phyloP scores from a whole-genome alignment of 53 echinoderm and acorn worm species.

The Antedon mediterranea region DNA sequence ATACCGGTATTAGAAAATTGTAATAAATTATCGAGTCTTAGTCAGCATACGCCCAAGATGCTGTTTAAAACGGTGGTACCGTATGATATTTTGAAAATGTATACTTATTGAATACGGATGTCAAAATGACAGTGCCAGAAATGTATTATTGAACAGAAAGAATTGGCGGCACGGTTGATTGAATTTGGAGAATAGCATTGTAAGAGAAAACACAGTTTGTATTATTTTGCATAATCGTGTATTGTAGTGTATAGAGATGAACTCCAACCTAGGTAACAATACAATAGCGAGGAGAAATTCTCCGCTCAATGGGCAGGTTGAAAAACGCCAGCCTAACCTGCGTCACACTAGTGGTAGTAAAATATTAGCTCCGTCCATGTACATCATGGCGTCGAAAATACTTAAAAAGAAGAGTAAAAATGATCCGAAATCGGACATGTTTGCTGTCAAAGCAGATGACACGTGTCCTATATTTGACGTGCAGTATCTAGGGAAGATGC shows the following conservation, averaged over 20 bases:
- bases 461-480: slow-evolving; percentile 70
- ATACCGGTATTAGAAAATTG: too few relatives aligned
- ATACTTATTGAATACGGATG: neutral
- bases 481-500: slow-evolving; percentile 87
- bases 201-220: neutral
- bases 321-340: neutral
- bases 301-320: neutral
- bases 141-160: neutral
- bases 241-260: neutral
- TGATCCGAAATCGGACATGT: neutral
- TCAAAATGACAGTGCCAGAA: too few relatives aligned
- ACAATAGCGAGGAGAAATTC: neutral
- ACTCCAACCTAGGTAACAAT: neutral
- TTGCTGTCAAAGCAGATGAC: neutral
- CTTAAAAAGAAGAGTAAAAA: neutral
- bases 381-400: neutral
- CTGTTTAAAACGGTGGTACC: neutral
- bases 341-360: neutral
- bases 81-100: neutral
- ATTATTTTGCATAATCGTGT: neutral
- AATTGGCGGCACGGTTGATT: neutral
- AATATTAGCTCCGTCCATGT: neutral
- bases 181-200: neutral
- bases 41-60: neutral
- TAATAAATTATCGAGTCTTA: too few relatives aligned